Evolutionary conservation across 2,113 vertebrate genomes (phyloP).

Genomic region (Gasterosteus nipponicus): DNA sequence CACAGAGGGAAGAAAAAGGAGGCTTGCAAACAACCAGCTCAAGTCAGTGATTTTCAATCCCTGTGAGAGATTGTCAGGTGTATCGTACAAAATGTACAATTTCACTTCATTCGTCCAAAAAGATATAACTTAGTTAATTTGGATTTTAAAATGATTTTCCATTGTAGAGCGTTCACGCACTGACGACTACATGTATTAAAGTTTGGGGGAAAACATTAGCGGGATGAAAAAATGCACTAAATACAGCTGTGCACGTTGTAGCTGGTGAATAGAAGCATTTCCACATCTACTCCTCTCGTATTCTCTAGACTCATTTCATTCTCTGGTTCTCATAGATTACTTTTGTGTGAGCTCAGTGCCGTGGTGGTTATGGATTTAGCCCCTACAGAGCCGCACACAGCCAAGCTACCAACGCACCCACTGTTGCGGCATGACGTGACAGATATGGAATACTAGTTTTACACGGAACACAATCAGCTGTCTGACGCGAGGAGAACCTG

Average conservation of each 20-base stretch:
- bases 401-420: neutral
- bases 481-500: too few species aligned
- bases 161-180: too few species aligned
- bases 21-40: neutral
- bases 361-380: neutral
- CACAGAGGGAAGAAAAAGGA: neutral
- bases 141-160: too few species aligned
- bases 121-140: too few species aligned
- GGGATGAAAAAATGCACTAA: too few species aligned
- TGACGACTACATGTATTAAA: too few species aligned
- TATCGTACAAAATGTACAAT: too few species aligned
- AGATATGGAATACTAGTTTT: too few species aligned
- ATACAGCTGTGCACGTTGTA: neutral
- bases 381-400: constrained; percentile 6
- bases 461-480: too few species aligned
- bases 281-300: neutral
- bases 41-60: neutral
- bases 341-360: constrained; percentile 13
- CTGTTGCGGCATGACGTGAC: neutral
- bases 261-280: neutral
- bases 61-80: too few species aligned
- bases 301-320: neutral
- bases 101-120: too few species aligned
- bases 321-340: neutral
- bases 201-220: too few species aligned